Evolutionary conservation across 2,888 invertebrate genomes (phyloP), one percentile per base, ranked within the genome.

Genomic region (Trachelus tabidus): DNA sequence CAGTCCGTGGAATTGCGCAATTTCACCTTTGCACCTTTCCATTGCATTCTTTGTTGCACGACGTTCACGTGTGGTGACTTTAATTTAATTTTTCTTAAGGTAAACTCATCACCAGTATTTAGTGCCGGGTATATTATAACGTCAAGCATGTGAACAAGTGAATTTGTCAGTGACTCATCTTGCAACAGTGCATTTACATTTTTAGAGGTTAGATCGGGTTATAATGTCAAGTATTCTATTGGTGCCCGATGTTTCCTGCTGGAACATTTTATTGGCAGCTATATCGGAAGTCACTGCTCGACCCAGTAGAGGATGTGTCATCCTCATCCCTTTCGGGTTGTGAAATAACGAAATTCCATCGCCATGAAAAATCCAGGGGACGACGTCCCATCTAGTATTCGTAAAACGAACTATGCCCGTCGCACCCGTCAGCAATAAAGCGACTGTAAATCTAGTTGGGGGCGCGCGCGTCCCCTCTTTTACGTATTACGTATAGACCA

Each of bases 261-360:
- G 9, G 9, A 56, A 23, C 23, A 56, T 23, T 56, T 56, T 56
- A 56, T 56, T 6, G 56, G 56, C 9, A 23, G 56, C 9, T 15
- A 9, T 23, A 56, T 23, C 56, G 23, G 56, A 56, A 56, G 56
- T 56, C 56, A 23, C 56, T 56, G 56, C 56, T 56, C 56, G 56
- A 71, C 75, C 73, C 76, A 15, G 75, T 30, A 69, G 34, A 78
- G 71, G 73, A 76, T 77, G 82, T 78, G 82, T 78, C 73, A 75
- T 76, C 73, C 78, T 12, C 68, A 77, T 69, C 78, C 35, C 69
- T 68, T 56, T 56, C 77, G 34, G 73, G 75, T 11, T 77, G 37
- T 77, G 82, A 83, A 82, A 83, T 84, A 85, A 84, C 86, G 81
- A 83, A 83, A 85, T 85, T 85, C 85, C 85, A 83, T 83, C 79